Evolutionary conservation across 2,888 invertebrate species (phyloP).

Genomic region (Liodrosophila aerea): DNA sequence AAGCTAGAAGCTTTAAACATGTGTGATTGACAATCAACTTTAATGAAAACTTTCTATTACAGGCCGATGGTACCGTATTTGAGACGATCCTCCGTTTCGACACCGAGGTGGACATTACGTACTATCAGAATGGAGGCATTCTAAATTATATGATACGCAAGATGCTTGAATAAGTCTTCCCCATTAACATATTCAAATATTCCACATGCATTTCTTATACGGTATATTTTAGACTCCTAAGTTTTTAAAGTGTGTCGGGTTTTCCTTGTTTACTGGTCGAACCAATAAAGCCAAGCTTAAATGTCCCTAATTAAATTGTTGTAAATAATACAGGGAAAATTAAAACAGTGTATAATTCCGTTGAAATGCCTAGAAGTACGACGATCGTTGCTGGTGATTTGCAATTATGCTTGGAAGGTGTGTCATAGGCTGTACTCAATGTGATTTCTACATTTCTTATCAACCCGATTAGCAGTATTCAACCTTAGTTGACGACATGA

Average conservation of each 20-base stretch:
- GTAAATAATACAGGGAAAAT: too few species aligned
- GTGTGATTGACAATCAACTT: not conserved
- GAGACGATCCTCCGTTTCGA: slow-evolving; percentile 94
- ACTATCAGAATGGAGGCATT: slow-evolving; percentile 96
- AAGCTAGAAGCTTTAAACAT: slow-evolving; percentile 56
- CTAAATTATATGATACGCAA: slow-evolving; percentile 98
- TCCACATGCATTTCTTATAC: slow-evolving; percentile 63
- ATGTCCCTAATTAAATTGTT: slow-evolving; percentile 3
- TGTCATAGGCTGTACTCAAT: too few species aligned
- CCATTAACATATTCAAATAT: slow-evolving; percentile 37
- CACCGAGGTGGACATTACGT: slow-evolving; percentile 97
- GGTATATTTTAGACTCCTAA: slow-evolving; percentile 53
- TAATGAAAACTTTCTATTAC: slow-evolving; percentile 45
- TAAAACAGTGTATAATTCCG: too few species aligned
- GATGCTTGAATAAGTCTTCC: slow-evolving; percentile 84
- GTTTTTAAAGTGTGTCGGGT: slow-evolving; percentile 50
- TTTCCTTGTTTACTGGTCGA: slow-evolving; percentile 40
- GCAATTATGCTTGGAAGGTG: too few species aligned
- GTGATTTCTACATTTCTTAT: too few species aligned
- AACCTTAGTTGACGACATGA: too few species aligned
- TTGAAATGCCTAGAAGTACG: too few species aligned
- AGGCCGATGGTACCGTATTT: slow-evolving; percentile 88
- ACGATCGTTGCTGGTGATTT: too few species aligned
- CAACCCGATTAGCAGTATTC: too few species aligned
- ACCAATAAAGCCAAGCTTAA: slow-evolving; percentile 60